These are phyloP conservation scores for Hozukius guyotensis DNA, from an alignment of 2,797 vertebrate genomes.

Conservation along the genomic window DNA sequence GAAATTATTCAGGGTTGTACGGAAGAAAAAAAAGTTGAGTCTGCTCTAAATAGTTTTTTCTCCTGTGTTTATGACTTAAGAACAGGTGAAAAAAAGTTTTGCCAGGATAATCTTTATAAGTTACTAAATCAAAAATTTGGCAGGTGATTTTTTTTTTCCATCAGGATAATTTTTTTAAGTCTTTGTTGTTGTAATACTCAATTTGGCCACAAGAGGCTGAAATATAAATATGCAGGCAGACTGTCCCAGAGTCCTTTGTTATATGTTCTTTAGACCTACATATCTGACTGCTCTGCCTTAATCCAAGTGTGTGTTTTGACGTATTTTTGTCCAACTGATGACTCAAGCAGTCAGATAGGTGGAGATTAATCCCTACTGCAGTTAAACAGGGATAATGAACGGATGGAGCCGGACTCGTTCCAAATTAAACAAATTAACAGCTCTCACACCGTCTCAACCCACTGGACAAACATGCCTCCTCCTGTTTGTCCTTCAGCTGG, in stretches of 20 bases:
- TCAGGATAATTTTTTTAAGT: neutral
- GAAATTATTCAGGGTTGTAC: too few species aligned
- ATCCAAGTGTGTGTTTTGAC: slow-evolving; percentile 10
- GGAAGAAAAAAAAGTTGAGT: too few species aligned
- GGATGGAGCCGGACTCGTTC: neutral
- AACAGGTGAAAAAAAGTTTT: neutral
- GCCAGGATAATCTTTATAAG: neutral
- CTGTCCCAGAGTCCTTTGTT: accelerated
- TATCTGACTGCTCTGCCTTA: slow-evolving; percentile 7
- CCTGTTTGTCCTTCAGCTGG: neutral
- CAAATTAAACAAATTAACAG: neutral
- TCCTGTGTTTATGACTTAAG: neutral
- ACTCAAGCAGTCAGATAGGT: slow-evolving; percentile 6
- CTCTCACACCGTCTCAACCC: neutral
- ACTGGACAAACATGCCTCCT: neutral
- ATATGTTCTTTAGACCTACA: neutral
- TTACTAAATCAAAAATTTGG: too few species aligned
- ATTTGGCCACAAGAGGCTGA: neutral
- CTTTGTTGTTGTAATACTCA: neutral
- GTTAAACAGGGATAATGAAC: slow-evolving; percentile 38
- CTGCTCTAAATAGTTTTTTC: too few species aligned
- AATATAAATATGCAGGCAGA: neutral
- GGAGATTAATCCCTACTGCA: slow-evolving; percentile 34
- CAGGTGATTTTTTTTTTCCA: neutral
- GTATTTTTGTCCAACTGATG: neutral